A percentile compares a stretch with the other conserved stretches of the same genome.
Evolutionary conservation across 2,888 invertebrate species (phyloP).

Genomic region (Nomada ruficornis): DNA sequence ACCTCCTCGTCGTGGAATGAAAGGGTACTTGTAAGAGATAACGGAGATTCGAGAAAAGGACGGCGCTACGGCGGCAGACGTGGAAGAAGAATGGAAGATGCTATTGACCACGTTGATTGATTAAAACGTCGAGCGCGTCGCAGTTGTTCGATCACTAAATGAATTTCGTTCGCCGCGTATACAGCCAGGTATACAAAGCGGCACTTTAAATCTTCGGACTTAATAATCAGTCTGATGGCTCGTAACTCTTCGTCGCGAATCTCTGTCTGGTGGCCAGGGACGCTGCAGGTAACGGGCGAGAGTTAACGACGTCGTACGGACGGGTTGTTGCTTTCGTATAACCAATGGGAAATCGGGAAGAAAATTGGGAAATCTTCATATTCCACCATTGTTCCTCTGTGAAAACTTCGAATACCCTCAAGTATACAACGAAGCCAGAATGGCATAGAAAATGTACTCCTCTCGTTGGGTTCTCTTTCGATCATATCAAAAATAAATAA

Average conservation of each 20-base stretch:
- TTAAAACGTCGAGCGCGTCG: conserved; percentile 43
- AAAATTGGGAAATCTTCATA: neutral
- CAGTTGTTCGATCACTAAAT: conserved; percentile 51
- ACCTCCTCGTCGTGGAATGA: neutral
- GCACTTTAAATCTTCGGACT: conserved; percentile 63
- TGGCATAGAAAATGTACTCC: no score
- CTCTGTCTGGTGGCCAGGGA: conserved; percentile 3
- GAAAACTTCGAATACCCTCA: no score
- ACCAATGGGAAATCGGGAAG: neutral
- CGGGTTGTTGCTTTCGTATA: neutral
- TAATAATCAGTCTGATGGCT: conserved; percentile 64
- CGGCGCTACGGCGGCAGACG: no score
- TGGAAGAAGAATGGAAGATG: neutral
- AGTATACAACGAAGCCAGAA: no score
- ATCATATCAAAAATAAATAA: no score
- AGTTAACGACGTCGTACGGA: neutral
- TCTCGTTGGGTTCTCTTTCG: no score
- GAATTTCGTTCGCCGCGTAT: conserved; percentile 47
- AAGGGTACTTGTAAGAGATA: neutral
- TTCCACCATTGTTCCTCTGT: no score
- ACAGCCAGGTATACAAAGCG: conserved; percentile 51
- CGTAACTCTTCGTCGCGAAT: conserved; percentile 57
- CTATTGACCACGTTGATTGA: conserved; percentile 32
- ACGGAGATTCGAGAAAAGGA: neutral
- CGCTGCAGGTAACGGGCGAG: conserved; percentile 33